A percentile compares a stretch with the other conserved stretches of the same genome.
Evolutionary conservation across 2,113 vertebrate genomes (phyloP).

Genomic region (Murina feae): DNA sequence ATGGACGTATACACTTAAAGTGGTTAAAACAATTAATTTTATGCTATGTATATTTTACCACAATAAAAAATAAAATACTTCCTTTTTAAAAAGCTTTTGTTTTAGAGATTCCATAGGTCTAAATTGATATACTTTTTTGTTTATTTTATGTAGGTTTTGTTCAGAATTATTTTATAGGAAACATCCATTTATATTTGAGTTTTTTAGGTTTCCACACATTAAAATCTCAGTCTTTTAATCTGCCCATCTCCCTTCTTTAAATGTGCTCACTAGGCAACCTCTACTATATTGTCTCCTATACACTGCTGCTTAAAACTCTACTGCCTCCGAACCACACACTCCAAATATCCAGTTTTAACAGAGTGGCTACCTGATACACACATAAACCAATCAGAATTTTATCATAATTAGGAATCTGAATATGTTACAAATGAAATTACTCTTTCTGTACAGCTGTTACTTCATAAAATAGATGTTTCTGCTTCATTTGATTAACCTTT

Average conservation of each 20-base stretch:
- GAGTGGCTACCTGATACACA: neutral
- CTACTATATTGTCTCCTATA: neutral
- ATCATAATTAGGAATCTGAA: neutral
- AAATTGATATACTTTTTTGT: neutral
- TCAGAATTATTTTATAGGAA: neutral
- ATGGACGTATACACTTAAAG: neutral
- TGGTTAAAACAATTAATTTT: neutral
- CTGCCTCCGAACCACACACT: neutral
- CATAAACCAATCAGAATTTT: neutral
- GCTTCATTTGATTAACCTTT: neutral
- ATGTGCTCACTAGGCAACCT: neutral
- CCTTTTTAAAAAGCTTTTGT: neutral
- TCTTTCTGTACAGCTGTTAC: neutral
- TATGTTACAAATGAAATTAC: neutral
- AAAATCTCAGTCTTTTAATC: neutral
- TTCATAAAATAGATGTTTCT: neutral
- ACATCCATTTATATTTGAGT: neutral
- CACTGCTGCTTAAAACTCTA: neutral
- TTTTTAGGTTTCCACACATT: neutral
- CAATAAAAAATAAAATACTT: neutral
- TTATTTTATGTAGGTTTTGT: neutral
- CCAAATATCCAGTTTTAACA: neutral
- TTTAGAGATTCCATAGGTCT: neutral
- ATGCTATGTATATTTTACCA: neutral
- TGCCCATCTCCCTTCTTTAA: neutral